These are phyloP conservation scores for Scaptomyza cyrtandrae DNA, from an alignment of 2,888 invertebrate genomes.

Conservation along the genomic window DNA sequence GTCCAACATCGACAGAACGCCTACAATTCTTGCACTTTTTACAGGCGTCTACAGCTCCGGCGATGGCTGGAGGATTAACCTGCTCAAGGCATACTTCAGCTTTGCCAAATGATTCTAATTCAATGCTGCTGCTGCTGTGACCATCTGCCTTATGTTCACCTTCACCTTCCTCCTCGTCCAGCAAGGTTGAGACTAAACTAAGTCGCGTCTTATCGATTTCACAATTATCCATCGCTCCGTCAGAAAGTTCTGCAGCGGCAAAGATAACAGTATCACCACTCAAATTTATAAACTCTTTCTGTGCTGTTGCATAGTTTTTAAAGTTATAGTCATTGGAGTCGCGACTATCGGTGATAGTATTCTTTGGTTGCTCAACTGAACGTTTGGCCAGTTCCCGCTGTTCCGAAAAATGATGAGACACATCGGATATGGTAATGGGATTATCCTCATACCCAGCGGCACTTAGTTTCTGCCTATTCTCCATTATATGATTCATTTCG, in stretches of 20 bases:
- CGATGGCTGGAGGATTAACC: constrained; percentile 12
- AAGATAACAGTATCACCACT: constrained; percentile 57
- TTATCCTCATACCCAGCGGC: constrained; percentile 54
- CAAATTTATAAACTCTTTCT: constrained; percentile 49
- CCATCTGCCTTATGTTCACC: neutral
- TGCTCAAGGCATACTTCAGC: constrained; percentile 38
- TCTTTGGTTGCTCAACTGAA: constrained; percentile 6
- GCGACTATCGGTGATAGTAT: constrained; percentile 28
- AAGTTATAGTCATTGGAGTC: constrained; percentile 46
- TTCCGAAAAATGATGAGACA: constrained; percentile 58
- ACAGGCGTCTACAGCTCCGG: constrained; percentile 50
- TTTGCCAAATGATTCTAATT: constrained; percentile 5
- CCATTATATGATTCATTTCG: neutral
- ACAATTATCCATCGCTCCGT: constrained; percentile 12
- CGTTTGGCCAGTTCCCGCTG: constrained; percentile 27
- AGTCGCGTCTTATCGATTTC: constrained; percentile 64
- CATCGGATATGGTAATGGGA: constrained; percentile 76
- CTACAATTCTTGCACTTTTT: constrained; percentile 66
- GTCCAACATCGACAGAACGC: constrained; percentile 44
- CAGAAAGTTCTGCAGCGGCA: constrained; percentile 18
- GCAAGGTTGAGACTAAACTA: constrained; percentile 67
- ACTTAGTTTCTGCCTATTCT: neutral
- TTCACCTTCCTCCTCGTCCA: constrained; percentile 47
- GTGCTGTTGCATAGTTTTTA: constrained; percentile 30
- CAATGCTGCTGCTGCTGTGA: constrained; percentile 1